phyloP scores from a whole-genome alignment of 2,113 vertebrate species.

The Heterotis niloticus region DNA sequence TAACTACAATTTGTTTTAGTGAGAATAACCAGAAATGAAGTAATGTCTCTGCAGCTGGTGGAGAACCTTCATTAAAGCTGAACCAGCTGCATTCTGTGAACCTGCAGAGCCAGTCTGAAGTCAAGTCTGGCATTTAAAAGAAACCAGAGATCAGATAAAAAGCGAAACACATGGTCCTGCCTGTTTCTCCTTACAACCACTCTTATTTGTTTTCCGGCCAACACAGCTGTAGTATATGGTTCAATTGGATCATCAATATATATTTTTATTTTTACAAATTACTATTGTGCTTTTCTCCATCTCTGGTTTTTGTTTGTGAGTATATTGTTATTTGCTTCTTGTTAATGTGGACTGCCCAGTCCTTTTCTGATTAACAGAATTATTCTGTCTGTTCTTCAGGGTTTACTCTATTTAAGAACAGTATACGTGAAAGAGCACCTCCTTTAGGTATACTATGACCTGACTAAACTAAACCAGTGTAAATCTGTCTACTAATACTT shows the following conservation, averaged over 20 bases:
- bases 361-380: neutral
- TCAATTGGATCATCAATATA: neutral
- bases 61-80: neutral
- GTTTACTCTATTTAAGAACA: constrained; percentile 40
- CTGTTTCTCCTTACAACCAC: neutral
- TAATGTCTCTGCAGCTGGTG: neutral
- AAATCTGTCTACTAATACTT: constrained; percentile 8
- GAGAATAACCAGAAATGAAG: neutral
- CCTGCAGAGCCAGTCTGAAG: too few relatives aligned
- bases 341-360: neutral
- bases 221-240: neutral
- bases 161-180: neutral
- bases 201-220: neutral
- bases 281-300: neutral
- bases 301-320: neutral
- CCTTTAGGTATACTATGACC: constrained; percentile 50
- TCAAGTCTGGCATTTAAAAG: too few relatives aligned
- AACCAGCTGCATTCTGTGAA: too few relatives aligned
- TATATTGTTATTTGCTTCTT: neutral
- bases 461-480: constrained; percentile 33
- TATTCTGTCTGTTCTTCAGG: constrained; percentile 42
- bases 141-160: neutral
- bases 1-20: neutral
- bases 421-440: constrained; percentile 54
- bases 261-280: neutral